These are phyloP conservation scores for Epistrophella euchroma DNA, from an alignment of 2,888 invertebrate species.

Conservation along the genomic window DNA sequence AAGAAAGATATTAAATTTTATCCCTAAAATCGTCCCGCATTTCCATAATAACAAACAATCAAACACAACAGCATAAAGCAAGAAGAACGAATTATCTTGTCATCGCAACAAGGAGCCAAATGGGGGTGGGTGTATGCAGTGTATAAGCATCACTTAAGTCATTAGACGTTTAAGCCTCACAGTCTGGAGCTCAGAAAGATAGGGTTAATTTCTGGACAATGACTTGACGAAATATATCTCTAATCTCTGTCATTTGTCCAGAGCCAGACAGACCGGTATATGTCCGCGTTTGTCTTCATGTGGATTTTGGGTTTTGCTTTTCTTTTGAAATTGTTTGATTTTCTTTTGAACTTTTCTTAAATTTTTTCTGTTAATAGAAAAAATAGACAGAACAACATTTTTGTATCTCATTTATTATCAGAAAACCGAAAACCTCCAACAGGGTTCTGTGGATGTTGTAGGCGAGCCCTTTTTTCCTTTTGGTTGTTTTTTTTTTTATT, in stretches of 20 bases:
- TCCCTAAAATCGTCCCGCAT: conserved; percentile 73
- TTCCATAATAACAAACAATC: conserved; percentile 51
- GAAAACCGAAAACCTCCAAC: conserved; percentile 49
- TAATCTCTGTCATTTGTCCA: conserved; percentile 82
- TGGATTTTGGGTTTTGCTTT: conserved; percentile 6
- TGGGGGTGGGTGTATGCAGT: conserved; percentile 77
- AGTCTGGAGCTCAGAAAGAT: conserved; percentile 29
- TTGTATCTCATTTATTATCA: conserved; percentile 64
- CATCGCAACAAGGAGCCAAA: conserved; percentile 77
- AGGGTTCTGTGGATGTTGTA: conserved; percentile 9
- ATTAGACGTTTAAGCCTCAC: conserved; percentile 65
- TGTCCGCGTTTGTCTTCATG: conserved; percentile 15
- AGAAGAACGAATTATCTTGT: conserved; percentile 75
- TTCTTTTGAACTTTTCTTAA: conserved; percentile 10
- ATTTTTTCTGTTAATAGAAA: conserved; percentile 2
- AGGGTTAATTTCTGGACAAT: conserved; percentile 79
- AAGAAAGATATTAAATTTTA: conserved; percentile 18
- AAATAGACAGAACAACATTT: not conserved
- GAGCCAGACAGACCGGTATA: not conserved
- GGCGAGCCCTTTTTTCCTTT: conserved; percentile 32
- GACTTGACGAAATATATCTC: conserved; percentile 83
- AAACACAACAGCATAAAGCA: conserved; percentile 24
- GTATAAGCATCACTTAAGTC: conserved; percentile 69
- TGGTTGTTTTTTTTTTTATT: conserved; percentile 8
- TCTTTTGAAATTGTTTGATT: conserved; percentile 23